Evolutionary conservation across 2,113 vertebrate species (phyloP), one percentile per base, ranked within the genome.

Genomic region (Nettapus auritus): DNA sequence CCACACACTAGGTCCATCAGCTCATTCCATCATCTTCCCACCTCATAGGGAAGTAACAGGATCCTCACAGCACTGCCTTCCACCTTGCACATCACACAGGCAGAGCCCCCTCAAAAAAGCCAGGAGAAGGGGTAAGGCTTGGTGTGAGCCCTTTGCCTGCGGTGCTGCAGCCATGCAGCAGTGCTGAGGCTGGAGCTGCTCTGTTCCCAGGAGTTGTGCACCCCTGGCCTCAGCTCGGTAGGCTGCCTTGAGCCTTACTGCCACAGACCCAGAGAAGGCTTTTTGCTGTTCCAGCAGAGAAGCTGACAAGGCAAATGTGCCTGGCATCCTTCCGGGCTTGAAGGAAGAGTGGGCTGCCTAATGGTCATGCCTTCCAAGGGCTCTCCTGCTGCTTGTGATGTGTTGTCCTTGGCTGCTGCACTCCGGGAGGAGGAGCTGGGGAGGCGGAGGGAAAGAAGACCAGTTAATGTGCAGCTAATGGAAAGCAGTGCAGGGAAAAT

Each of bases 1-100:
- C 13, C 3, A 1, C n/a, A 33, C 3, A 10, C 17, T 60, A 8
- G 23, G 28, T 2, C 2, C 48, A 28, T 25, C 7, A 20, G 42
- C 66, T 64, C 20, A 1, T 8, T 5, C 36, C 25, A 63, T 25
- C 0, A 0, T 13, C 26, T 91, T 29, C 21, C 8, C 5, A 57
- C 6, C 16, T 33, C 46, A 20, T 21, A 52, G 29, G 40, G 60
- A 48, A 90, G 78, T 7, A 70, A 70, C 2, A 4, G 20, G n/a
- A 60, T 57, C 38, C 55, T 62, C 66, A 31, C 3, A 74, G 21
- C 46, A 18, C n/a, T 74, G 14, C 8, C 23, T 17, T 7, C 3
- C 4, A 42, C 33, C 68, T 52, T 71, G 50, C 28, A 38, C 28
- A 38, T 79, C 46, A 46, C 23, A 13, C 15, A 28, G 25, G 60